phyloP scores from a whole-genome alignment of 92 coral and sea anemone genomes.

The Porites lobata region DNA sequence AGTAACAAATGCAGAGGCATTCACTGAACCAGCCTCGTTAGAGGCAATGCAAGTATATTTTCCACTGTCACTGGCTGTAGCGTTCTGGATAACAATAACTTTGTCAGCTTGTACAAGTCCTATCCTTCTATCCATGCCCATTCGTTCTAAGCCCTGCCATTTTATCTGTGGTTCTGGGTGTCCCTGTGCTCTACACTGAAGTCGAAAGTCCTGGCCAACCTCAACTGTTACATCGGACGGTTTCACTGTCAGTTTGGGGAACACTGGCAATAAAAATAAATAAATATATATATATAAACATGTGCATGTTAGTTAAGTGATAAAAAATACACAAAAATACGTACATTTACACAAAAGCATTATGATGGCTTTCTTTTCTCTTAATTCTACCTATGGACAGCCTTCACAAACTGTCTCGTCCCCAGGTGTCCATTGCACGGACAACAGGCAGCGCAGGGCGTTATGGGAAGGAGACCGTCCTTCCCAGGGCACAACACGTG shows the following conservation, averaged over 20 bases:
- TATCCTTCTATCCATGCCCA: conserved; percentile 77
- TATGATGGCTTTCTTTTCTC: too few relatives aligned
- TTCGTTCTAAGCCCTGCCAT: conserved; percentile 77
- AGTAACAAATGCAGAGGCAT: conserved; percentile 79
- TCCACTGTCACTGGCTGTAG: conserved; percentile 76
- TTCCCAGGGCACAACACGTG: too few relatives aligned
- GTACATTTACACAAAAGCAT: too few relatives aligned
- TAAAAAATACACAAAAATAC: too few relatives aligned
- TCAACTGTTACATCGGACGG: conserved; percentile 64
- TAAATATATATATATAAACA: neutral
- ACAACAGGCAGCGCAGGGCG: too few relatives aligned
- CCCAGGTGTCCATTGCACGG: too few relatives aligned
- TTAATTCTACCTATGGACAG: too few relatives aligned
- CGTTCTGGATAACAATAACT: conserved; percentile 64
- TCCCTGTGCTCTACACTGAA: conserved; percentile 80
- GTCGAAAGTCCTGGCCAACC: conserved; percentile 64
- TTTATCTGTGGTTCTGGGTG: conserved; percentile 73
- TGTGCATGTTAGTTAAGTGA: neutral
- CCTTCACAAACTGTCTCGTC: too few relatives aligned
- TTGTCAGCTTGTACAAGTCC: conserved; percentile 27
- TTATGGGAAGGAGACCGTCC: too few relatives aligned
- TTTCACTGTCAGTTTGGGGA: conserved; percentile 57
- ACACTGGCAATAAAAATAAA: conserved; percentile 41
- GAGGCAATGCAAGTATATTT: conserved; percentile 79
- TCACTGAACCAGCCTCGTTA: conserved; percentile 82